Base-by-base conservation (phyloP, 2,113 vertebrate species). In the Rhegmatorhina hoffmannsi region DNA sequence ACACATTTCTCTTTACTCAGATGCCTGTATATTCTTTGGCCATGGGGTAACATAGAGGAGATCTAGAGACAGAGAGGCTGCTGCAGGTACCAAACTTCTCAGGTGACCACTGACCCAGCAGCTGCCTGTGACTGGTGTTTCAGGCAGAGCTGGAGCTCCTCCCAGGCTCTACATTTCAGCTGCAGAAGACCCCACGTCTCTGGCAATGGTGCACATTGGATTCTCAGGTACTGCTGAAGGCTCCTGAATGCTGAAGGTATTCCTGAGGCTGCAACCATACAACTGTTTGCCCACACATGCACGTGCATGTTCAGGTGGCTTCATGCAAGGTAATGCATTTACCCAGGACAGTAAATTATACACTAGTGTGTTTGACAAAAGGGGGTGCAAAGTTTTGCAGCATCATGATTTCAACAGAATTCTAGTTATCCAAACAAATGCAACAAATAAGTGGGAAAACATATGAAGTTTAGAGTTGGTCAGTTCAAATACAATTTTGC, bases 151-250 rank as follows among this genome's bases (percentile, higher is more conserved):
- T 77, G 78, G 55, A 84, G 60, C 18, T 53, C 53, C 47, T 64
- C 68, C 40, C 3, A 11, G 17, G 31, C 13, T 56, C 17, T 23
- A 5, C 3, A 1, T 79, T 89, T 93, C 0, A 0, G 31, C 49
- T 66, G 43, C 67, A 69, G 70, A 56, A 85, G 24, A 46, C 5
- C 17, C 8, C 55, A n/a, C 24, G 9, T 77, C 53, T 50, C 36
- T 29, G 29, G 17, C 16, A 74, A 2, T 2, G 6, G 7, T 69
- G 43, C 14, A 46, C 2, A 18, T 1, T 66, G 55, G 31, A 67
- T 66, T 84, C 36, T 26, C 43, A 34, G 59, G 26, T 44, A 55
- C 29, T 0, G 0, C 2, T 36, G n/a, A 82, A n/a, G 33, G 15
- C 40, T 43, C 40, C 40, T 43, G 40, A 43, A 43, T 43, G 40